Conservation (phyloP, 2,113 vertebrate species). For the Malurus cyaneus region DNA sequence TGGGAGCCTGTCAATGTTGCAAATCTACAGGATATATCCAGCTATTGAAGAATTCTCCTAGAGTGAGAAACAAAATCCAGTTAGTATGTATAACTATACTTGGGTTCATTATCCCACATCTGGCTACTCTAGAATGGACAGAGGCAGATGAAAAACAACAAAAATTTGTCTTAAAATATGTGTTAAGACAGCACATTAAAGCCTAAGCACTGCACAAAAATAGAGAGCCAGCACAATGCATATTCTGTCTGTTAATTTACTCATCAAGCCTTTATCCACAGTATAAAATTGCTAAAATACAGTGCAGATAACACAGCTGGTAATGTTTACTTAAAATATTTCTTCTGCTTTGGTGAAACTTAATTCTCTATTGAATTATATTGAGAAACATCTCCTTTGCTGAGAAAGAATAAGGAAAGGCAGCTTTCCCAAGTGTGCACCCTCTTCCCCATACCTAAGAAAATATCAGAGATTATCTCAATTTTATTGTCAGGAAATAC, state of each 20-base stretch:
- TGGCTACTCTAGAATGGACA: neutral
- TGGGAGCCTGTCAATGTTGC: neutral
- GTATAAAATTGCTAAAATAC: conserved; percentile 26
- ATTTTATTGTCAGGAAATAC: conserved; percentile 7
- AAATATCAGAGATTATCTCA: neutral
- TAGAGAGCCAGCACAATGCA: neutral
- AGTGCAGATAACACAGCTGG: neutral
- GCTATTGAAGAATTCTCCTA: neutral
- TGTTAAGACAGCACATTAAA: neutral
- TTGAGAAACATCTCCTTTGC: neutral
- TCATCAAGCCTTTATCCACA: neutral
- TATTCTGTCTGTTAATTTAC: neutral
- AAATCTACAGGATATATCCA: neutral
- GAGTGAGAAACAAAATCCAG: neutral
- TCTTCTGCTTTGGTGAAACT: neutral
- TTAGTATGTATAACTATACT: neutral
- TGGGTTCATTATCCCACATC: neutral
- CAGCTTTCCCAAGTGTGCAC: neutral
- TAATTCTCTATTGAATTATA: neutral
- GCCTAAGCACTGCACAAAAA: neutral
- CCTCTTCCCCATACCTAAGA: neutral
- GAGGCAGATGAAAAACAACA: neutral
- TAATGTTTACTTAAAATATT: conserved; percentile 42
- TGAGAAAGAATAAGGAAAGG: neutral
- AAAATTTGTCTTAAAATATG: neutral